A percentile compares a stretch with the other conserved stretches of the same genome.
phyloP scores from a whole-genome alignment of 2,113 vertebrate genomes.

The Sylvietta virens region DNA sequence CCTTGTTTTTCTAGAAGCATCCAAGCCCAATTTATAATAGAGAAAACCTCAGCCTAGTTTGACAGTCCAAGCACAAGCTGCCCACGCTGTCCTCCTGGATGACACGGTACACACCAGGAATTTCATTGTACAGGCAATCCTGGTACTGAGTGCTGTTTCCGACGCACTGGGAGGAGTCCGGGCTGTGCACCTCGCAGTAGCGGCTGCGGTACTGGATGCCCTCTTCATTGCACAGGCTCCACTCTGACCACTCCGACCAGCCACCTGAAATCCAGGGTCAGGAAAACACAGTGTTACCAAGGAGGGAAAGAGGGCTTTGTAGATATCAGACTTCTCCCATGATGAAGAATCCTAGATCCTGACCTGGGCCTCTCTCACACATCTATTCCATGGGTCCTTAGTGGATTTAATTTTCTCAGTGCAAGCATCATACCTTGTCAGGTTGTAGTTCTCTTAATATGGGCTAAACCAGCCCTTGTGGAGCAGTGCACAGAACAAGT shows the following conservation, averaged over 20 bases:
- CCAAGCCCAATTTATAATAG: not conserved
- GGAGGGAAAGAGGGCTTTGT: not conserved
- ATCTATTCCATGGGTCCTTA: not conserved
- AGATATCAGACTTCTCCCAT: not conserved
- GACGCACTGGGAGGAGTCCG: conserved; percentile 71
- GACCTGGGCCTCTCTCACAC: not conserved
- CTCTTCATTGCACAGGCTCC: conserved; percentile 88
- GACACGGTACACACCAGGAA: conserved; percentile 78
- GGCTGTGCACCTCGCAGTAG: conserved; percentile 75
- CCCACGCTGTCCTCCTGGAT: not conserved
- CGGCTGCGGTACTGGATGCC: conserved; percentile 86
- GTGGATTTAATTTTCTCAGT: not conserved
- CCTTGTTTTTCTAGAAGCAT: not conserved
- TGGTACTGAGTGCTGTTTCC: conserved; percentile 91
- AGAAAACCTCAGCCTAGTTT: not conserved
- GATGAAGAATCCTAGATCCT: not conserved
- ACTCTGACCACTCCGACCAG: conserved; percentile 95
- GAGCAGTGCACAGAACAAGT: not conserved
- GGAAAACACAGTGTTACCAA: not conserved
- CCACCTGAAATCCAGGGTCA: conserved; percentile 76
- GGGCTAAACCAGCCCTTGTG: not conserved
- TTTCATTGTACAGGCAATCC: conserved; percentile 88
- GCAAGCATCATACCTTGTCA: not conserved
- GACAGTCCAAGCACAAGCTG: not conserved
- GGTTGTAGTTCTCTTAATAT: not conserved